A percentile compares a stretch with the other conserved stretches of the same genome.
Evolutionary conservation across 1,140 invertebrate species (phyloP).

Genomic region (Globodera rostochiensis): DNA sequence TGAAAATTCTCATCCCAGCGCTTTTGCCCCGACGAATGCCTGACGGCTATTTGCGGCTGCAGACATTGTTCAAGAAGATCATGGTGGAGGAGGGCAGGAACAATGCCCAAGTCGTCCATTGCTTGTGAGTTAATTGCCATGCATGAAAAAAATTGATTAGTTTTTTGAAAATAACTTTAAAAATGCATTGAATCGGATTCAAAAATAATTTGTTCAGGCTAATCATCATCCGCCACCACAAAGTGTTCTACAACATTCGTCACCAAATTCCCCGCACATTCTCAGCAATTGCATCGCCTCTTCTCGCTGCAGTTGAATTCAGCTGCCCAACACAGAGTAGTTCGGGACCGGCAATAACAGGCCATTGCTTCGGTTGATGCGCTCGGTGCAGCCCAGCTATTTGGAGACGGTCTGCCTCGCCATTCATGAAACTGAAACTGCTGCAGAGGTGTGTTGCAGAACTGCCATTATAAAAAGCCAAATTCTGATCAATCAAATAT

Average conservation of each 20-base stretch:
- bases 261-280: constrained; percentile 78
- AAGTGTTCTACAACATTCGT: constrained; percentile 69
- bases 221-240: constrained; percentile 88
- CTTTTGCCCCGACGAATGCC: constrained; percentile 94
- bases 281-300: constrained; percentile 39
- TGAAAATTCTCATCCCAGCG: constrained; percentile 93
- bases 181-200: too few species aligned
- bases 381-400: too few species aligned
- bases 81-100: constrained; percentile 96
- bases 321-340: constrained; percentile 31
- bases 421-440: too few species aligned
- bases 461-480: too few species aligned
- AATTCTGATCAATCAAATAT: too few species aligned
- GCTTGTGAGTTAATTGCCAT: constrained; percentile 75
- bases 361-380: too few species aligned
- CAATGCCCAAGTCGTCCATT: constrained; percentile 85
- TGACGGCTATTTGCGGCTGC: constrained; percentile 84
- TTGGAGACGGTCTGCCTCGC: too few species aligned
- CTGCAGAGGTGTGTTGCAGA: too few species aligned
- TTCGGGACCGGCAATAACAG: constrained; percentile 7
- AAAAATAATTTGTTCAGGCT: too few species aligned
- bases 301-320: constrained; percentile 39
- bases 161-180: too few species aligned
- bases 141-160: too few species aligned
- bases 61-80: constrained; percentile 97